phyloP scores from a whole-genome alignment of 2,888 invertebrate genomes.

The Athrips mouffetella region DNA sequence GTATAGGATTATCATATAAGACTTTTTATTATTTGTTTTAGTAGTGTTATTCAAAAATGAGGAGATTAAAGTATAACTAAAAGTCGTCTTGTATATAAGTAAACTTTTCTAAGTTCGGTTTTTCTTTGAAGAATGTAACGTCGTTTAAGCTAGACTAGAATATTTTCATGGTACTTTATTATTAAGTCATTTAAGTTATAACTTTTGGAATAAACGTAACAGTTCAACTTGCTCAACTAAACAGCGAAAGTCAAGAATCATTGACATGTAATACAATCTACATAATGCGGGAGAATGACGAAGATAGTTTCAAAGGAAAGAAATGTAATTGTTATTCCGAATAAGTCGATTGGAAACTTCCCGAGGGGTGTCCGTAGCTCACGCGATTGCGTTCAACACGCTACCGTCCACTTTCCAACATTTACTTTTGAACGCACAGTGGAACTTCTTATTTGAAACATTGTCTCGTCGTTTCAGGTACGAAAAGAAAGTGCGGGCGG shows the following conservation, averaged over 20 bases:
- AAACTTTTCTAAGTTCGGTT: no score
- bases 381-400: slow-evolving; percentile 55
- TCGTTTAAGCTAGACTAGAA: no score
- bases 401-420: slow-evolving; percentile 62
- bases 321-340: slow-evolving; percentile 34
- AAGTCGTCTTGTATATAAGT: no score
- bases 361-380: slow-evolving; percentile 44
- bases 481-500: slow-evolving; percentile 46
- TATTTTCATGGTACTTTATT: no score
- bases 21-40: no score
- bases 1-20: no score
- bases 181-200: no score
- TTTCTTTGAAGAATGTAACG: no score
- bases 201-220: no score
- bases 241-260: not conserved
- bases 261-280: slow-evolving; percentile 19
- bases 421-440: slow-evolving; percentile 75
- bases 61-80: no score
- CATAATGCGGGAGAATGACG: slow-evolving; percentile 25
- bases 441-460: no score
- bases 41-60: no score
- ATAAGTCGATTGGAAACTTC: slow-evolving; percentile 64
- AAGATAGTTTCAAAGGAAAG: slow-evolving; percentile 30
- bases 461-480: slow-evolving; percentile 44
- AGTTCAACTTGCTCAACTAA: not conserved